Base-by-base conservation (phyloP, 2,888 invertebrate species). In the Bugulina stolonifera region DNA sequence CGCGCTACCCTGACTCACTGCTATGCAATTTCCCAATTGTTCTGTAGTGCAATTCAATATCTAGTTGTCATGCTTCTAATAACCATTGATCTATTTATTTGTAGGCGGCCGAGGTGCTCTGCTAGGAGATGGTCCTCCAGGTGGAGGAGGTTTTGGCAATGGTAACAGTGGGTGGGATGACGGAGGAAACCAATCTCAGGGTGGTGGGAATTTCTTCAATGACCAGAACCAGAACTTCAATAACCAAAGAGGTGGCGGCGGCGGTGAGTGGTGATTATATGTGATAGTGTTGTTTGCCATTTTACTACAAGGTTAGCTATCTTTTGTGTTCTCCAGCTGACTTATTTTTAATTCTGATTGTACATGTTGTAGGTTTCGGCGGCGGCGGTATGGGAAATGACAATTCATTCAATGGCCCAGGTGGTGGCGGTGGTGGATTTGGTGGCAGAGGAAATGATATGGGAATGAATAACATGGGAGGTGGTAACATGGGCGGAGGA, bases 161-260 rank as follows among this genome's bases (percentile, higher is more conserved):
- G 75, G 74, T 23, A 72, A 73, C 34, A 70, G 76, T 35, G 72
- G 72, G 23, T 69, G 73, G n/a, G 71, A 73, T n/a, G 69, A 73
- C 25, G 73, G 72, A 64, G 72, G 72, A 23, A 72, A 72, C 69
- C 73, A 72, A 34, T 55, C 71, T 29, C 71, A 58, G 10, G 58
- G 58, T n/a, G 58, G 58, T n/a, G 3, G 5, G 10, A 43, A 25
- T 25, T 54, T 32, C 3, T 43, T 43, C 52, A 70, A 43, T 70
- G 70, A 43, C 5, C 70, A n/a, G 22, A 64, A 27, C n/a, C 64
- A 64, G 32, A 52, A 52, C 52, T 70, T 70, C 52, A 27, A 27
- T n/a, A 54, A 54, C 54, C 70, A 70, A 29, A 23, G 70, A 70
- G 70, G 43, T 54, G 5, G 3, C n/a, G 58, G n/a, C n/a, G n/a